Evolutionary conservation across 2,888 invertebrate species (phyloP).

Genomic region (Neoascia interrupta): DNA sequence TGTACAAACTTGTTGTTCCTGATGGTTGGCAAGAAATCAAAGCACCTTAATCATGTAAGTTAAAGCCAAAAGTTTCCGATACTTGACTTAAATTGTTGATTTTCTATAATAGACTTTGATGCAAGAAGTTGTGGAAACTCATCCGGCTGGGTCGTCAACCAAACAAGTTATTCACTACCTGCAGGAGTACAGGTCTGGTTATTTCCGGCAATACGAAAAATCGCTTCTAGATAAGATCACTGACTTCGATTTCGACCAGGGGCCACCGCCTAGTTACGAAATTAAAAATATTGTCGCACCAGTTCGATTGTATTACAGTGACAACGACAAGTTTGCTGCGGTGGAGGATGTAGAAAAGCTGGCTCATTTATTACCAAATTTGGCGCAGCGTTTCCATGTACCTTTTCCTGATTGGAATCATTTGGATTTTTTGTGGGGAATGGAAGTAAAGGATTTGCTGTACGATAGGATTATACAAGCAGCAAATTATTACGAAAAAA

Average conservation of each 20-base stretch:
- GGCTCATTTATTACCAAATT: conserved; percentile 69
- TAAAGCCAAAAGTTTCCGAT: too few species aligned
- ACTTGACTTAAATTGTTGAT: too few species aligned
- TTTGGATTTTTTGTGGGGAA: conserved; percentile 75
- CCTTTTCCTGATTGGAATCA: conserved; percentile 75
- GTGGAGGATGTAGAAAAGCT: conserved; percentile 72
- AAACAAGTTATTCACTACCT: conserved; percentile 78
- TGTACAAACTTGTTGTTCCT: too few species aligned
- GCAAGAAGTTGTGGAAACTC: conserved; percentile 76
- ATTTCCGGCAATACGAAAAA: conserved; percentile 76
- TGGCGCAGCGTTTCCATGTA: conserved; percentile 71
- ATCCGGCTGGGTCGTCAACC: conserved; percentile 77
- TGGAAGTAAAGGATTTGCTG: conserved; percentile 73
- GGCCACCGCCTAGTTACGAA: conserved; percentile 76
- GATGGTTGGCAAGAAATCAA: too few species aligned
- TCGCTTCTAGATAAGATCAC: too few species aligned
- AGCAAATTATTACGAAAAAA: too few species aligned
- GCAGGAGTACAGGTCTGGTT: conserved; percentile 76
- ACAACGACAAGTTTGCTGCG: conserved; percentile 74
- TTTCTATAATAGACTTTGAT: conserved; percentile 75
- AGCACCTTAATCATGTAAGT: too few species aligned
- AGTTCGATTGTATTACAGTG: conserved; percentile 75
- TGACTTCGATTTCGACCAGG: conserved; percentile 76
- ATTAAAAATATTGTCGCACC: conserved; percentile 75
- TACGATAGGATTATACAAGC: conserved; percentile 73